Evolutionary conservation across 1,140 invertebrate genomes (phyloP), one percentile per base, ranked within the genome.

Genomic region (Leptinotarsa defecta): DNA sequence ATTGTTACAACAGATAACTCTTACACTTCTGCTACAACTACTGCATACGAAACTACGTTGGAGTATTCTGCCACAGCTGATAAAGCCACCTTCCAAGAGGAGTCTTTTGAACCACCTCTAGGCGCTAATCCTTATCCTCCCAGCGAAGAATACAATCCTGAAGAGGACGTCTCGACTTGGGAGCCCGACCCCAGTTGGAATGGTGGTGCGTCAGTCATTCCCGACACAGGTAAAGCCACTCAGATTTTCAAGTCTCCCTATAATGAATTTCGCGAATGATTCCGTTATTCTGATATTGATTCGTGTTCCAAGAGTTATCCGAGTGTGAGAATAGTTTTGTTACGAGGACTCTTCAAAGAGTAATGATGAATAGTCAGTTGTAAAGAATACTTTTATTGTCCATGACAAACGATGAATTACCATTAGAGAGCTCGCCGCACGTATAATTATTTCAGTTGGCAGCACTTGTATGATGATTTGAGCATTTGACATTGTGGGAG

Each of bases 131-230:
- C 73, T 34, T 74, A 78, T 43, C 64, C 73, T n/a, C 77, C 76
- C 8, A 64, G 34, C 49, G 82, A 82, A 19, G 83, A 82, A 61
- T 83, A 84, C 68, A 83, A 83, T 77, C 82, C 82, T 8, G 82
- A 83, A 71, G 80, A 83, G 49, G 82, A 83, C 20, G 52, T 76
- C 6, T 77, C 82, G 64, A 82, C 80, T 24, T 84, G 83, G 83
- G 80, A 83, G 20, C 72, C 74, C 24, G 79, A 81, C 52, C 34
- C 73, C 15, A 74, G 65, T 68, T 84, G 83, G 83, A 77, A 72
- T 62, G 65, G 61, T 62, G 13, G 6, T 62, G 61, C 3, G 5
- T 2, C 17, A n/a, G 17, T 62, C 3, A 62, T 62, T 4, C 20
- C 17, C 15, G 17, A 62, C 15, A 17, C 20, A 62, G 17, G 20